Evolutionary conservation across 2,113 vertebrate genomes (phyloP).

Genomic region (Prinia subflava): DNA sequence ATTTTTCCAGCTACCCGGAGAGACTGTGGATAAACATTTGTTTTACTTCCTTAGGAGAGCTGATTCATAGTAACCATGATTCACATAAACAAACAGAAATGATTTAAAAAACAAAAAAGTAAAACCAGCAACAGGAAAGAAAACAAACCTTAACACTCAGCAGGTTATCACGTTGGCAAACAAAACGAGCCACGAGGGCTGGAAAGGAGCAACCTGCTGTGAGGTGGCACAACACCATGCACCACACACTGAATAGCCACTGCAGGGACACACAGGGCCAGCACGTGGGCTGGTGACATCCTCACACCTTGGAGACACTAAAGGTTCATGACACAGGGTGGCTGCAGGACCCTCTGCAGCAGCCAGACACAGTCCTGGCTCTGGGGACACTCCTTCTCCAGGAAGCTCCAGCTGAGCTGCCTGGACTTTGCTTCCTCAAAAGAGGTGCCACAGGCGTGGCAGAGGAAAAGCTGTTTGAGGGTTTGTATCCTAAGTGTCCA

Average conservation of each 20-base stretch:
- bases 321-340: not conserved
- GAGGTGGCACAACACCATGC: accelerated
- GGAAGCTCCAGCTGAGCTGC: not conserved
- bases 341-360: not conserved
- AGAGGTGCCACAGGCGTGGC: not conserved
- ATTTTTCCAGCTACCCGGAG: not conserved
- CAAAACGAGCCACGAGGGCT: not conserved
- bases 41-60: slow-evolving; percentile 8
- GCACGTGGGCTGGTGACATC: accelerated
- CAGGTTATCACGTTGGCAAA: not conserved
- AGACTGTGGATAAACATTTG: slow-evolving; percentile 16
- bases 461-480: not conserved
- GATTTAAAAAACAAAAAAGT: not conserved
- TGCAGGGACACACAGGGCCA: accelerated
- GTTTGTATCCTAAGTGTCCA: not conserved
- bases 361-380: not conserved
- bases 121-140: not conserved
- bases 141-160: not conserved
- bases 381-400: accelerated
- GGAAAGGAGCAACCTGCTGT: not conserved
- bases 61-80: slow-evolving; percentile 18
- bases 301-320: not conserved
- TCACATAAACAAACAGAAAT: slow-evolving; percentile 25
- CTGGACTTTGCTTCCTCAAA: not conserved
- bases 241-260: not conserved